Conservation (phyloP, 2,797 vertebrate species). For the Huso huso region DNA sequence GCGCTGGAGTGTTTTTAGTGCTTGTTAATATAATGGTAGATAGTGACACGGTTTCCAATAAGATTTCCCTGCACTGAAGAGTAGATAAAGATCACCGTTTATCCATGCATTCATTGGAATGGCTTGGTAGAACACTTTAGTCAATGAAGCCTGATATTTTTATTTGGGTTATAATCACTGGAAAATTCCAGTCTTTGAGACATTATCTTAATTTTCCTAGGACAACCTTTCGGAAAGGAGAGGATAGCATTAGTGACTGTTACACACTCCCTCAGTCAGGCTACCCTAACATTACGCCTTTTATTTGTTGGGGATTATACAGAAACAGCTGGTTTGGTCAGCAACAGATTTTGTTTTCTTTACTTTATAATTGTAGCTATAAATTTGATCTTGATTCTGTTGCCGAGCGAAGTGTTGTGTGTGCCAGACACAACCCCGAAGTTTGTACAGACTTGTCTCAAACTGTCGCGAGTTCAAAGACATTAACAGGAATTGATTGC, state of each 20-base stretch:
- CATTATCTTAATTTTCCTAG: constrained; percentile 22
- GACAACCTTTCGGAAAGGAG: constrained; percentile 29
- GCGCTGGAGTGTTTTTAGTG: not conserved
- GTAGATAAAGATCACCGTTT: not conserved
- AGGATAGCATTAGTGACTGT: constrained; percentile 16
- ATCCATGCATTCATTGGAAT: not conserved
- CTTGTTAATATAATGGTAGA: not conserved
- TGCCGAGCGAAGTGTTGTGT: constrained; percentile 39
- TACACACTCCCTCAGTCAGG: constrained; percentile 16
- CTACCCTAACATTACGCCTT: constrained; percentile 24
- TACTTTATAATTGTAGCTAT: constrained; percentile 30
- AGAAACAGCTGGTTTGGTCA: constrained; percentile 35
- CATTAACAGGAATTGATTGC: constrained; percentile 56
- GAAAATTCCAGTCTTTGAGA: constrained; percentile 31
- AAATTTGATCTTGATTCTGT: constrained; percentile 27
- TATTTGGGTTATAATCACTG: constrained; percentile 32
- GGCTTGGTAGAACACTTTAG: not conserved
- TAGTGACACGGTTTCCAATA: not conserved
- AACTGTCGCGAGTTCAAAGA: constrained; percentile 54
- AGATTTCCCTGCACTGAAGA: not conserved
- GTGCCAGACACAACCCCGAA: constrained; percentile 44
- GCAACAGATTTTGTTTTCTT: constrained; percentile 26
- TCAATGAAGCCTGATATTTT: constrained; percentile 20
- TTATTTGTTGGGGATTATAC: constrained; percentile 38
- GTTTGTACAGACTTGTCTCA: constrained; percentile 57